Evolutionary conservation across 37 sponge, comb jelly and placozoan genomes (phyloP).

Genomic region (Haliclona indistincta): DNA sequence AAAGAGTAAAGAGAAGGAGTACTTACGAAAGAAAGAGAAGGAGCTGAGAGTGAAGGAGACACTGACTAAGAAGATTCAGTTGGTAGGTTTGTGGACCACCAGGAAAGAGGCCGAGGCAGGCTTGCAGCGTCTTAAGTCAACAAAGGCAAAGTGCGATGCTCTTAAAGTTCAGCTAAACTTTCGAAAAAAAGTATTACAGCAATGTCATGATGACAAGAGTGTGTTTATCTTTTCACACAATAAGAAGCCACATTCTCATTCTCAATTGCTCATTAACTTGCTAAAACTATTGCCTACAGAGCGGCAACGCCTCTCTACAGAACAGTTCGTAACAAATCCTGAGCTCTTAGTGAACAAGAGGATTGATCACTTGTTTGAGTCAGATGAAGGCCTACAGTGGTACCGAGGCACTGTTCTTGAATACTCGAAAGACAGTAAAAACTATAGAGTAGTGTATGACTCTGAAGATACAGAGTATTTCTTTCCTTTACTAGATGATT

Average conservation of each 20-base stretch:
- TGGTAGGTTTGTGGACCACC: conserved; percentile 19
- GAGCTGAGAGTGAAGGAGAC: conserved; percentile 15
- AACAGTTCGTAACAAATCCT: neutral
- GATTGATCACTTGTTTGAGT: conserved; percentile 7
- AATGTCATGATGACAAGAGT: conserved; percentile 22
- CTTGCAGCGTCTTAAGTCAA: conserved; percentile 3
- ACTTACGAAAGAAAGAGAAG: neutral
- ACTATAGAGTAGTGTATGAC: conserved; percentile 11
- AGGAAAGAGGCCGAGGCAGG: conserved; percentile 2
- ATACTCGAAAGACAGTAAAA: neutral
- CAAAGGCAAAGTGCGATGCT: conserved; percentile 11
- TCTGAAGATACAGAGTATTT: conserved; percentile 1
- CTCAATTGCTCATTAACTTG: neutral
- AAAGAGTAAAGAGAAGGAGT: neutral
- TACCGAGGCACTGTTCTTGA: neutral
- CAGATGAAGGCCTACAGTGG: conserved; percentile 9
- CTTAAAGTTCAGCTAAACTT: conserved; percentile 41
- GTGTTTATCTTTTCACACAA: conserved; percentile 15
- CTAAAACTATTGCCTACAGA: conserved; percentile 2
- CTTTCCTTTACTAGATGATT: conserved; percentile 17
- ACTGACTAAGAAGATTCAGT: conserved; percentile 10
- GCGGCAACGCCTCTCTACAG: neutral
- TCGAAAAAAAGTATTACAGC: conserved; percentile 29
- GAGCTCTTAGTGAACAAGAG: conserved; percentile 4
- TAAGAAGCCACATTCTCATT: neutral